These are phyloP conservation scores for Speoplatyrhinus poulsoni DNA, from an alignment of 2,113 vertebrate genomes.

Conservation along the genomic window DNA sequence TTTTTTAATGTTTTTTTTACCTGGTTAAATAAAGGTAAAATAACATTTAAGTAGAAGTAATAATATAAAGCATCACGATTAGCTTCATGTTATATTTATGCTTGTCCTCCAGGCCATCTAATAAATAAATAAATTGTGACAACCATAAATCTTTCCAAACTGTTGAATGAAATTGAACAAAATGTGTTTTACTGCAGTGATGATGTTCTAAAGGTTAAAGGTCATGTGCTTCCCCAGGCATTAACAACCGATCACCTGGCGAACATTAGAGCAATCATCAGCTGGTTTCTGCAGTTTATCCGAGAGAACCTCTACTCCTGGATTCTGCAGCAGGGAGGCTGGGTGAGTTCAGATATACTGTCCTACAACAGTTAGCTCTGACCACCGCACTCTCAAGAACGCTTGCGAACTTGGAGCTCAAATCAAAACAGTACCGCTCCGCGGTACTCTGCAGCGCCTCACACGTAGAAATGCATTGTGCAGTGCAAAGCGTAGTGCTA, in stretches of 20 bases:
- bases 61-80: not conserved
- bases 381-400: no score
- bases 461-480: no score
- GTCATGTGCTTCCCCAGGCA: conserved; percentile 55
- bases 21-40: no score
- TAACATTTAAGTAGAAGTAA: not conserved
- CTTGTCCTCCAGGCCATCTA: not conserved
- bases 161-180: not conserved
- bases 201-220: not conserved
- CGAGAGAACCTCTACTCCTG: conserved; percentile 67
- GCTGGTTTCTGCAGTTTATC: conserved; percentile 77
- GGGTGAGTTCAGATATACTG: conserved; percentile 64
- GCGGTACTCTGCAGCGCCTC: no score
- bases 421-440: no score
- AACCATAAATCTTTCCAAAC: not conserved
- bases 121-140: not conserved
- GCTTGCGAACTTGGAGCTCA: no score
- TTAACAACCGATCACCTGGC: conserved; percentile 71
- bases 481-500: no score
- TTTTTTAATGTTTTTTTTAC: no score
- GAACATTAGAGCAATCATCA: conserved; percentile 67
- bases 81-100: not conserved
- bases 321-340: conserved; percentile 78
- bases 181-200: not conserved
- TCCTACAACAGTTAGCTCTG: not conserved